Conservation (phyloP, 2,888 invertebrate genomes). For the Drosophila atripex region DNA sequence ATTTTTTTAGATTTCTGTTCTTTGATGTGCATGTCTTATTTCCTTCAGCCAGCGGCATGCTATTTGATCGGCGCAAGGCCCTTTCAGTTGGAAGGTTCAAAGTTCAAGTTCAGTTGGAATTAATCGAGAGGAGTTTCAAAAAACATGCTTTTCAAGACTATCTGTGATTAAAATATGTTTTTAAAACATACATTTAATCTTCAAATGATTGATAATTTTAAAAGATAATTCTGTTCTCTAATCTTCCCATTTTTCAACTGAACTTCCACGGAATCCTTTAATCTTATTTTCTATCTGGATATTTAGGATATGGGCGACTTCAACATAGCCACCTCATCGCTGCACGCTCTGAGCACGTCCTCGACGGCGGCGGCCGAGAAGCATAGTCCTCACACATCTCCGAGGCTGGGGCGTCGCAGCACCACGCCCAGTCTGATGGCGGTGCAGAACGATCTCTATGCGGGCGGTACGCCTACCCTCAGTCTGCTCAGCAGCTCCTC, state of each 20-base stretch:
- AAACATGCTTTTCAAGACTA: slow-evolving; percentile 3
- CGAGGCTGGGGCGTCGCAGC: slow-evolving; percentile 85
- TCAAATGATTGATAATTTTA: neutral
- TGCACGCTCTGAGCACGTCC: slow-evolving; percentile 85
- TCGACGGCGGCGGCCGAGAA: slow-evolving; percentile 77
- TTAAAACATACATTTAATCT: neutral
- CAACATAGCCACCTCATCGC: slow-evolving; percentile 87
- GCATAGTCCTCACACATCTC: slow-evolving; percentile 86
- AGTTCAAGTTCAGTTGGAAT: slow-evolving; percentile 29
- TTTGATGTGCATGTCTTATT: slow-evolving; percentile 41
- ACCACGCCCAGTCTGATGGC: slow-evolving; percentile 83
- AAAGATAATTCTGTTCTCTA: too few species aligned
- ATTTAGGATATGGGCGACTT: slow-evolving; percentile 86
- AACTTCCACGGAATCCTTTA: slow-evolving; percentile 13
- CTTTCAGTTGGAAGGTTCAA: neutral
- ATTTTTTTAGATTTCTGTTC: slow-evolving; percentile 41
- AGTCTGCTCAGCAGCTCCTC: slow-evolving; percentile 68
- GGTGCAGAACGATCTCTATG: slow-evolving; percentile 83
- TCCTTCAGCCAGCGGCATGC: slow-evolving; percentile 47
- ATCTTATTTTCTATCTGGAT: slow-evolving; percentile 31
- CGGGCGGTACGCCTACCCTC: slow-evolving; percentile 74
- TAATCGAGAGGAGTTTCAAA: slow-evolving; percentile 1
- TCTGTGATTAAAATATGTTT: slow-evolving; percentile 16
- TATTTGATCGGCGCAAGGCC: slow-evolving; percentile 22
- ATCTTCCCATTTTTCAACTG: neutral